Percentiles rank a stretch among this genome's conserved stretches.
These are phyloP conservation scores for Eupithecia inturbata DNA, from an alignment of 2,888 invertebrate genomes.

Conservation along the genomic window DNA sequence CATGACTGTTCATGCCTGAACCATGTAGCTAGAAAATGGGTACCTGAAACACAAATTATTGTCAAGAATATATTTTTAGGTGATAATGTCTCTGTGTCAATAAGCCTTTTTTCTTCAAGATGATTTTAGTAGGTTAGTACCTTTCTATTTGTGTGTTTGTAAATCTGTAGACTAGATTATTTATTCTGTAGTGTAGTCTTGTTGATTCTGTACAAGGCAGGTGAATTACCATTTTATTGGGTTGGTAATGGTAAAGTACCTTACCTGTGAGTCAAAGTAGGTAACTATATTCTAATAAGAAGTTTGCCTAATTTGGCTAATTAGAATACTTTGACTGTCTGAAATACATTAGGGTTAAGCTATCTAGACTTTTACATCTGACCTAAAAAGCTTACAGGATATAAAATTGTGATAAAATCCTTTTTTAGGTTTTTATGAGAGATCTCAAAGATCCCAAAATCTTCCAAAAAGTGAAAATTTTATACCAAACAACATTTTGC, in stretches of 20 bases:
- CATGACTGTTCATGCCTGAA: background rate
- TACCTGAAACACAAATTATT: background rate
- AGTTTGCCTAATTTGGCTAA: too few relatives aligned
- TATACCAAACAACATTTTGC: background rate
- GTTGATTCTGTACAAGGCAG: too few relatives aligned
- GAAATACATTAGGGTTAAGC: background rate
- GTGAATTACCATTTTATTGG: too few relatives aligned
- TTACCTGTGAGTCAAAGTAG: background rate
- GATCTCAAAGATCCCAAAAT: background rate
- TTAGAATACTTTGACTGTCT: background rate
- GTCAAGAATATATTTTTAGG: too few relatives aligned
- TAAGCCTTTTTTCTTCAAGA: background rate
- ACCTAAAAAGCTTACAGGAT: background rate
- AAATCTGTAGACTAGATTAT: background rate
- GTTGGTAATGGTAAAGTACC: background rate
- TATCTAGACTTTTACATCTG: background rate
- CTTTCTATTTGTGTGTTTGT: background rate
- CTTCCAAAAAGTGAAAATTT: background rate
- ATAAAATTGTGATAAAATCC: background rate
- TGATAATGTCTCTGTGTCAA: background rate
- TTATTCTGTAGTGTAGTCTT: too few relatives aligned
- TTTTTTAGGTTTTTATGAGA: background rate
- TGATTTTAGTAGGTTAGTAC: background rate
- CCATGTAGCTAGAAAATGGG: background rate
- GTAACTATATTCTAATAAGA: background rate